Evolutionary conservation across 1,140 invertebrate genomes (phyloP).

Genomic region (Cotesia chilonis): DNA sequence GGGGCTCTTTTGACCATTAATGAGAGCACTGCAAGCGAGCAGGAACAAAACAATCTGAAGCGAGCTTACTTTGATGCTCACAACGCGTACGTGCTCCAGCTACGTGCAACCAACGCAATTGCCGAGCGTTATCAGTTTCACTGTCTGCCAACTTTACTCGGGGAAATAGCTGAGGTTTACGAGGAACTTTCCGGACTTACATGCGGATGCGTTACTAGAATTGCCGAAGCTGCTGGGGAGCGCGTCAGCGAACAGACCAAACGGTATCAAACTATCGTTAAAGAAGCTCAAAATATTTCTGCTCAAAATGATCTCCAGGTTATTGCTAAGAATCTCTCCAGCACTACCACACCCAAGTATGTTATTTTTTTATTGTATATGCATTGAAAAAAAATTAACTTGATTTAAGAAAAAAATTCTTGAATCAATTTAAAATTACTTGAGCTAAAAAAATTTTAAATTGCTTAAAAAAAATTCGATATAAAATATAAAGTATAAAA

Average conservation of each 20-base stretch:
- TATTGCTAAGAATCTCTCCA: conserved; percentile 53
- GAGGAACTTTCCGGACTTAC: conserved; percentile 57
- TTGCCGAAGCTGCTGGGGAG: conserved; percentile 55
- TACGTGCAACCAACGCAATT: conserved; percentile 92
- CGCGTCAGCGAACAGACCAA: conserved; percentile 53
- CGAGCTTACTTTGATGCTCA: conserved; percentile 86
- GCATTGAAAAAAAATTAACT: no score
- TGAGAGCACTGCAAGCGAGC: conserved; percentile 49
- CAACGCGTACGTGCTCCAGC: conserved; percentile 91
- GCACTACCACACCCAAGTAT: conserved; percentile 45
- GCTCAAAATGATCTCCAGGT: conserved; percentile 56
- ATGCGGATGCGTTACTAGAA: conserved; percentile 57
- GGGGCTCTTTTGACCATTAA: conserved; percentile 72
- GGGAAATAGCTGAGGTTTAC: conserved; percentile 60
- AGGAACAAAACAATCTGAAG: conserved; percentile 70
- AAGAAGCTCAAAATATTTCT: conserved; percentile 52
- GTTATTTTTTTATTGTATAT: not conserved
- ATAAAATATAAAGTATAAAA: no score
- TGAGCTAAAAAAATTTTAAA: no score
- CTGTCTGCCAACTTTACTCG: conserved; percentile 56
- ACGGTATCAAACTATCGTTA: conserved; percentile 52
- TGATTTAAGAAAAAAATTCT: no score
- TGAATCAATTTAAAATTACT: no score
- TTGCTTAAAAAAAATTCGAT: no score
- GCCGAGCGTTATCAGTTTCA: conserved; percentile 70